Percentiles rank a stretch among this genome's conserved stretches.
These are phyloP conservation scores for Pangasianodon gigas DNA, from an alignment of 2,113 vertebrate species.

Conservation along the genomic window DNA sequence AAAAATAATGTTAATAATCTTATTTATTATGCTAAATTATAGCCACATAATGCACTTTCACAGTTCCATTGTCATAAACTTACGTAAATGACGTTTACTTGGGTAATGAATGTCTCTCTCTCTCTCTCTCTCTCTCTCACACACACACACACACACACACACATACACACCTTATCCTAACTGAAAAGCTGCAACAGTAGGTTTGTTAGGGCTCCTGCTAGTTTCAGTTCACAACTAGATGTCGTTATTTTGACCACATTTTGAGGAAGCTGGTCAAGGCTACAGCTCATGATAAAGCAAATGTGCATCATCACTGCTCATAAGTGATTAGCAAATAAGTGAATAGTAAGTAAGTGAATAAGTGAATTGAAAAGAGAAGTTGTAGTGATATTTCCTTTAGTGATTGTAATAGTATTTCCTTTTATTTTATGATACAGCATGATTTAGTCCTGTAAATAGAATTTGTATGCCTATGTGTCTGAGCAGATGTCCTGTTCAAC, in stretches of 20 bases:
- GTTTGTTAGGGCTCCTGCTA: not conserved
- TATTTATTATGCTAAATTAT: not conserved
- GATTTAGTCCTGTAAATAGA: not conserved
- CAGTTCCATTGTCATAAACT: not conserved
- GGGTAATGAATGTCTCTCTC: not conserved
- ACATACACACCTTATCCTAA: not conserved
- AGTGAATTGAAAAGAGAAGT: not conserved
- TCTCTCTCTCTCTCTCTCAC: not conserved
- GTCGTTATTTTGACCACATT: slow-evolving; percentile 6
- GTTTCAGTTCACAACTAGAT: slow-evolving; percentile 14
- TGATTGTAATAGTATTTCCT: not conserved
- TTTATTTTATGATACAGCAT: not conserved
- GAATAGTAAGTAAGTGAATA: not conserved
- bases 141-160: not conserved
- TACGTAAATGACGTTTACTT: not conserved
- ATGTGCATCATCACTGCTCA: not conserved
- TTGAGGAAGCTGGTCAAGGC: not conserved
- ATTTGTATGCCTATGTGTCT: not conserved
- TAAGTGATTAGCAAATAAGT: not conserved
- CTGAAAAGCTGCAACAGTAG: not conserved
- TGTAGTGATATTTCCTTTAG: not conserved
- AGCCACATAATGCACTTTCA: not conserved
- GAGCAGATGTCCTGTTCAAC: not conserved
- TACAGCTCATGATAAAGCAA: not conserved
- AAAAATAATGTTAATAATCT: not conserved